Evolutionary conservation across 2,888 invertebrate species (phyloP).

Genomic region (Choreutis nemorana): DNA sequence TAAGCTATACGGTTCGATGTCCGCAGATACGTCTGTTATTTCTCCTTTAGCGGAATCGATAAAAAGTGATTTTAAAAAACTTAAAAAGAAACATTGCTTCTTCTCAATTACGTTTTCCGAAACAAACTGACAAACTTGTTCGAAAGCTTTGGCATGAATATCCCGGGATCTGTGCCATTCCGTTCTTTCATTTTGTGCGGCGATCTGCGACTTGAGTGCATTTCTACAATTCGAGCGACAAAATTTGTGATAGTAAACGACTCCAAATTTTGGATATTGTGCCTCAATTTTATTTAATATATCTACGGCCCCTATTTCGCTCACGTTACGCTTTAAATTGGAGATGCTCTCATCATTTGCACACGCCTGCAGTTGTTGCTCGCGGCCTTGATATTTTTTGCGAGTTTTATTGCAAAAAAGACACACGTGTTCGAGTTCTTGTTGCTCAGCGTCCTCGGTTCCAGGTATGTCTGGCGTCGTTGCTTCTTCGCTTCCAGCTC

Average conservation of each 20-base stretch:
- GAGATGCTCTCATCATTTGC: background rate
- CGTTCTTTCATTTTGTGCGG: constrained; percentile 1
- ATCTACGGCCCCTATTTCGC: constrained; percentile 1
- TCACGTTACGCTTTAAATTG: constrained; percentile 2
- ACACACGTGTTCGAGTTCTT: constrained; percentile 2
- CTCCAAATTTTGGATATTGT: background rate
- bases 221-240: constrained; percentile 2
- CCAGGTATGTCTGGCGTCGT: background rate
- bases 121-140: constrained; percentile 1
- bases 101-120: constrained; percentile 1
- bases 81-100: constrained; percentile 1
- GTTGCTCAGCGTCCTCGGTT: background rate
- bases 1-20: constrained; percentile 1
- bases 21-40: background rate
- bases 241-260: constrained; percentile 2
- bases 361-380: constrained; percentile 1
- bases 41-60: constrained; percentile 1
- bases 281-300: background rate
- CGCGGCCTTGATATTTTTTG: constrained; percentile 4
- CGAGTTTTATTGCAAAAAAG: constrained; percentile 3
- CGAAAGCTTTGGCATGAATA: constrained; percentile 1
- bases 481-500: constrained; percentile 1
- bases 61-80: constrained; percentile 1
- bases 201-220: constrained; percentile 1
- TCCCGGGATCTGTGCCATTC: constrained; percentile 3